phyloP scores from a whole-genome alignment of 2,888 invertebrate species.

The Thereva nobilitata region DNA sequence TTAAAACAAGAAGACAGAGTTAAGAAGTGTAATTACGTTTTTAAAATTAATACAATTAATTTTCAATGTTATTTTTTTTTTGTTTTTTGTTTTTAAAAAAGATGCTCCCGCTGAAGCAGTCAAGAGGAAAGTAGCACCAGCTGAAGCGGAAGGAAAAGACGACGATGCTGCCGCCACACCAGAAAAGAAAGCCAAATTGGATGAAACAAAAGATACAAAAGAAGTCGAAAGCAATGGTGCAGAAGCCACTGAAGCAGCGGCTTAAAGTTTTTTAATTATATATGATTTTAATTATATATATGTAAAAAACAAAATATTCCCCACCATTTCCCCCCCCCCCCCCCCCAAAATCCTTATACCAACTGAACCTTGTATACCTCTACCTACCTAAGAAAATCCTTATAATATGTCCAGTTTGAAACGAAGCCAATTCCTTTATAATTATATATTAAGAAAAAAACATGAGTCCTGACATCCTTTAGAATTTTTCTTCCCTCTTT shows the following conservation, averaged over 20 bases:
- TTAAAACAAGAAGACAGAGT: neutral
- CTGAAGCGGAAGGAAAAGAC: conserved; percentile 51
- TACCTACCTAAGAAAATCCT: neutral
- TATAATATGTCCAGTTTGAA: conserved; percentile 4
- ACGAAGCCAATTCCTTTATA: conserved; percentile 11
- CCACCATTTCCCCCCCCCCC: conserved; percentile 11
- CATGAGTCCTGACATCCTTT: neutral
- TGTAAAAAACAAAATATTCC: conserved; percentile 44
- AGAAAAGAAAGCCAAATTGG: conserved; percentile 59
- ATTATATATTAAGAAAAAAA: neutral
- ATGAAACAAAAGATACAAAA: conserved; percentile 51
- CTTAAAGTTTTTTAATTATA: conserved; percentile 49
- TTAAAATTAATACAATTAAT: neutral
- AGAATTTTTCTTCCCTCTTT: conserved; percentile 3
- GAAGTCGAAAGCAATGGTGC: conserved; percentile 57
- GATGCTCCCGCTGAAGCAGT: conserved; percentile 56
- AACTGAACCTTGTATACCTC: conserved; percentile 2
- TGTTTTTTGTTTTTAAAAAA: conserved; percentile 34
- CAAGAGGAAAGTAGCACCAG: conserved; percentile 56
- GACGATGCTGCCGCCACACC: conserved; percentile 50
- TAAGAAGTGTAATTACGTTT: neutral
- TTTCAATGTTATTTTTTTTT: conserved; percentile 3
- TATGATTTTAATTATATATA: conserved; percentile 43
- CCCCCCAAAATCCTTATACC: neutral
- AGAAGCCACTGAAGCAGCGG: conserved; percentile 58